phyloP scores from a whole-genome alignment of 1,140 invertebrate genomes.

The Listronotus oregonensis region DNA sequence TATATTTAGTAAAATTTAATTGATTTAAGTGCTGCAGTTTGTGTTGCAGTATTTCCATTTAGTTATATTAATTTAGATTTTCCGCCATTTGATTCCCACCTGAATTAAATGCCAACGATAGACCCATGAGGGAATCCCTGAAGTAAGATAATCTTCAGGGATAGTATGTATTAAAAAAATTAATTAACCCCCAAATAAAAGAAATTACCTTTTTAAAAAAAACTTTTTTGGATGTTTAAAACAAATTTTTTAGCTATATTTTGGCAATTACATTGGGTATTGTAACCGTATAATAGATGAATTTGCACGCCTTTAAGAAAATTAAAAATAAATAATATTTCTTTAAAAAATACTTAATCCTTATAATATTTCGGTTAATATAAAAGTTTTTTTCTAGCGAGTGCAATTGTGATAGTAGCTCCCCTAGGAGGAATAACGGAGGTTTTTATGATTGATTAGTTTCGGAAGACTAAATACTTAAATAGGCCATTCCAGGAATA shows the following conservation, averaged over 20 bases:
- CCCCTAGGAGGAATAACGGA: constrained; percentile 62
- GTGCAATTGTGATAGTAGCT: constrained; percentile 62
- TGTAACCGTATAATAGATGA: too few species aligned
- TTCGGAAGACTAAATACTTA: constrained; percentile 68
- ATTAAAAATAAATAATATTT: too few species aligned
- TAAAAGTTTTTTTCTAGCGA: constrained; percentile 58
- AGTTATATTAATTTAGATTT: constrained; percentile 61
- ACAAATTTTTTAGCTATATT: too few species aligned
- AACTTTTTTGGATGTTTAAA: too few species aligned
- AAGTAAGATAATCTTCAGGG: constrained; percentile 59
- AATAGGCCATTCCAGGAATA: constrained; percentile 64
- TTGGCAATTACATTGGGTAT: too few species aligned
- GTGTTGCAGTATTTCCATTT: constrained; percentile 63
- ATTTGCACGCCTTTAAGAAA: too few species aligned
- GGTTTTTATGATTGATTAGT: constrained; percentile 65
- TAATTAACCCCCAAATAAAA: too few species aligned
- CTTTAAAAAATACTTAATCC: too few species aligned
- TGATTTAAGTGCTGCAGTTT: constrained; percentile 56
- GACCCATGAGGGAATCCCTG: constrained; percentile 45
- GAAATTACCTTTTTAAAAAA: too few species aligned
- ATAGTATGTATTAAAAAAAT: constrained; percentile 57
- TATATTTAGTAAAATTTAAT: neutral
- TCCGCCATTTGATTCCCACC: constrained; percentile 66
- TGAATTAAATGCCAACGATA: constrained; percentile 44
- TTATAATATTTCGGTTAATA: too few species aligned